Base-by-base conservation (phyloP, 1,140 invertebrate species). In the Solenopsis fugax region DNA sequence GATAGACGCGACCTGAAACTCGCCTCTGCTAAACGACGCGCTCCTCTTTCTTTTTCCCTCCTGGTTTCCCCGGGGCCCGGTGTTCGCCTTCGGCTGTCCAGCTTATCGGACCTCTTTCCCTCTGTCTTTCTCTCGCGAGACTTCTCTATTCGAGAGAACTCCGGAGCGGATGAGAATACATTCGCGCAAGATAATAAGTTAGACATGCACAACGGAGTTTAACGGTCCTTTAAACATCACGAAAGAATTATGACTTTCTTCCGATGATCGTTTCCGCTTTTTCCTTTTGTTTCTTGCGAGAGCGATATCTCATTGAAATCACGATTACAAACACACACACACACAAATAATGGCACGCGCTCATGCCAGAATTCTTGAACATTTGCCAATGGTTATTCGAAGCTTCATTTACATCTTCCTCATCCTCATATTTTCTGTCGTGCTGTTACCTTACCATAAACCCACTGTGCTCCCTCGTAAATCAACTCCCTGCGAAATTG, bases 1-100 rank as follows among this genome's bases (percentile, higher is more conserved):
- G 48, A 75, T 37, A n/a, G 69, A 41, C 41, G 34, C 48, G 69
- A 62, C 69, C 41, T 84, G 80, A 75, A 84, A 84, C 60, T 82
- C 54, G 80, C 16, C 29, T 10, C 48, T 60, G 80, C 67, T 82
- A 73, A 84, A 84, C 29, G 18, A 56, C 52, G 76, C 50, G 82
- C 50, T 48, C n/a, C 13, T 29, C 9, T 10, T 45, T 75, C 60
- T 41, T 18, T 7, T 85, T 29, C 10, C 0, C 12, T 69, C 13
- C 12, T 24, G 12, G 0, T 4, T n/a, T n/a, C n/a, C 21, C 37
- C 37, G 34, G 34, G 16, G 13, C 50, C 24, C 12, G 58, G 16
- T 13, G 34, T 5, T 34, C 24, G n/a, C 24, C 18, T 73, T 73
- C 80, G 65, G 37, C 52, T 82, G 80, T 60, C 60, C 71, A 16